phyloP scores from a whole-genome alignment of 2,888 invertebrate species.

The Trimorus sp. region DNA sequence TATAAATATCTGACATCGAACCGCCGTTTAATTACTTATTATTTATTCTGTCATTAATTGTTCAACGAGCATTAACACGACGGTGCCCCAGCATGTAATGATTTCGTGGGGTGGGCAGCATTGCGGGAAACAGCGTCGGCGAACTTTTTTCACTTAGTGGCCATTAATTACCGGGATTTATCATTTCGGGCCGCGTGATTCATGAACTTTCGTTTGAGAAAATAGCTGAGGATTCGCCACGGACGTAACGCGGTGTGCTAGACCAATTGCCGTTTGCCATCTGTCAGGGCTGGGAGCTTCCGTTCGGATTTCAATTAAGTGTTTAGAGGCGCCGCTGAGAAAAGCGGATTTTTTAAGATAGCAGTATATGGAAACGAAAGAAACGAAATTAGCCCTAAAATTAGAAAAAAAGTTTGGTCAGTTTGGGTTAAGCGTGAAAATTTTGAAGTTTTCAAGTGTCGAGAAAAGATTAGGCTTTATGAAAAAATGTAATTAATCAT shows the following conservation, averaged over 20 bases:
- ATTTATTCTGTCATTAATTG: slow-evolving; percentile 24
- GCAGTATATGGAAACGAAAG: too few species aligned
- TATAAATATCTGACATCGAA: slow-evolving; percentile 35
- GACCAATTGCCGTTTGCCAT: slow-evolving; percentile 12
- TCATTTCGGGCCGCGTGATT: slow-evolving; percentile 15
- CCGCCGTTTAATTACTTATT: slow-evolving; percentile 9
- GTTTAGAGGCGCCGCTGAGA: too few species aligned
- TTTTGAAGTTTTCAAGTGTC: too few species aligned
- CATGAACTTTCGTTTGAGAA: slow-evolving; percentile 29
- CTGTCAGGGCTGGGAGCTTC: slow-evolving; percentile 18
- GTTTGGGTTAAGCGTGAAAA: too few species aligned
- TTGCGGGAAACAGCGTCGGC: background rate
- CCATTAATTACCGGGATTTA: slow-evolving; percentile 28
- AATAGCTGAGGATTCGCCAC: slow-evolving; percentile 29
- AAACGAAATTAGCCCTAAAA: too few species aligned
- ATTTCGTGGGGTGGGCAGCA: too few species aligned
- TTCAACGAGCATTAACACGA: slow-evolving; percentile 3
- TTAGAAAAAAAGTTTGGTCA: too few species aligned
- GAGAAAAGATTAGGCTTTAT: too few species aligned
- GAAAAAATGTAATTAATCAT: too few species aligned
- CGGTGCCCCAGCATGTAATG: background rate
- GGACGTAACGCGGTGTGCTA: slow-evolving; percentile 1
- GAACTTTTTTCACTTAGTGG: background rate
- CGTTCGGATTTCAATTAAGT: slow-evolving; percentile 13
- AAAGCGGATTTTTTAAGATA: too few species aligned